A percentile compares a stretch with the other conserved stretches of the same genome.
Evolutionary conservation across 2,888 invertebrate genomes (phyloP).

Genomic region (Spisula subtruncata): DNA sequence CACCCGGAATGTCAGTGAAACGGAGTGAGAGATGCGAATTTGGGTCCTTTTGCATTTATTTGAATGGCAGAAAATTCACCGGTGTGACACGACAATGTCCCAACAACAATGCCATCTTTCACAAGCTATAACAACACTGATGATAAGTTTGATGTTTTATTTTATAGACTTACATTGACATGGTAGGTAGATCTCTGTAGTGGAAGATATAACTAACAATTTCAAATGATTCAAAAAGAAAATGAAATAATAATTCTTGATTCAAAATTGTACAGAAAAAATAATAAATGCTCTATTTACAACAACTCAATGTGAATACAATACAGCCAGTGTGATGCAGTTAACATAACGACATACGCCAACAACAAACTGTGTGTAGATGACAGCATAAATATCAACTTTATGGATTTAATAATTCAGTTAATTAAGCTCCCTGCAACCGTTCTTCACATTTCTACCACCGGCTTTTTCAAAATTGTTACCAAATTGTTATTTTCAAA

Average conservation of each 20-base stretch:
- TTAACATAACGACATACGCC: neutral
- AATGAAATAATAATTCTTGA: conserved; percentile 35
- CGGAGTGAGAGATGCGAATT: no score
- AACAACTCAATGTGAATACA: conserved; percentile 2
- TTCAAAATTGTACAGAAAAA: conserved; percentile 35
- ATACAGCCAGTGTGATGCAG: neutral
- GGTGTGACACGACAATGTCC: no score
- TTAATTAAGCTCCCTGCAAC: no score
- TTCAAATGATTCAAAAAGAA: conserved; percentile 34
- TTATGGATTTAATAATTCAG: no score
- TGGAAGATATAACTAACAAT: conserved; percentile 42
- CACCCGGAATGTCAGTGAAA: no score
- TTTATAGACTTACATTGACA: conserved; percentile 43
- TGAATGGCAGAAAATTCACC: no score
- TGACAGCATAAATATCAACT: no score
- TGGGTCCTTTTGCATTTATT: no score
- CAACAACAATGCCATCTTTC: no score
- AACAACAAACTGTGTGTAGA: neutral
- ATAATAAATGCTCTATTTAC: conserved; percentile 43
- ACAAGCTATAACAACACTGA: neutral
- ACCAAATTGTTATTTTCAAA: no score
- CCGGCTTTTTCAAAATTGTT: no score
- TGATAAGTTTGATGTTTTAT: conserved; percentile 36
- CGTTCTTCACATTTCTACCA: no score
- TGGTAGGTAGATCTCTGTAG: conserved; percentile 26